A percentile compares a stretch with the other conserved stretches of the same genome.
Evolutionary conservation across 2,888 invertebrate species (phyloP).

Genomic region (Balanococcus diminutus): DNA sequence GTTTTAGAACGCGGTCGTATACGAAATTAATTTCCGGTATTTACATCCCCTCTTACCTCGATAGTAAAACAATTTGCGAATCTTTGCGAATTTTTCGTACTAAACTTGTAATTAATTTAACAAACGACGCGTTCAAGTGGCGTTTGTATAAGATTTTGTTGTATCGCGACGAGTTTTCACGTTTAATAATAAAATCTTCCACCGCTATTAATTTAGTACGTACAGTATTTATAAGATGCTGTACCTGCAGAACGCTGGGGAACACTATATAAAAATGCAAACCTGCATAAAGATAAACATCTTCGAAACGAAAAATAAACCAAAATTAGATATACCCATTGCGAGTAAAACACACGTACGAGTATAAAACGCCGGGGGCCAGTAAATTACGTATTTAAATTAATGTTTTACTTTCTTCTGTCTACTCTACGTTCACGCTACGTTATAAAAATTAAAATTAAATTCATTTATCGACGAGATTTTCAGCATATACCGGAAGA

Average conservation of each 20-base stretch:
- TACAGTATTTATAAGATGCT: not conserved
- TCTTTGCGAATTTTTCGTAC: not conserved
- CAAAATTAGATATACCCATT: not conserved
- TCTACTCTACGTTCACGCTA: not conserved
- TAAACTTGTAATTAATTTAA: not conserved
- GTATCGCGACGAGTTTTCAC: not conserved
- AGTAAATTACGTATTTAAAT: not conserved
- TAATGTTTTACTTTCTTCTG: not conserved
- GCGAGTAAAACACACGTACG: not conserved
- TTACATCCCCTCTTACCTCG: not conserved
- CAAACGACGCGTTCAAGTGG: not conserved
- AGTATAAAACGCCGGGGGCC: not conserved
- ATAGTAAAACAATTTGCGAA: not conserved
- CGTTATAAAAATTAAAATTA: not conserved
- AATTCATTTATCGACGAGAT: not conserved
- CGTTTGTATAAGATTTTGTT: not conserved
- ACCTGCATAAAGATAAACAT: not conserved
- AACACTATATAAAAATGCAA: slow-evolving; percentile 18
- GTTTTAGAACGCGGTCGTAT: not conserved
- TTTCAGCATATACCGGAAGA: not conserved
- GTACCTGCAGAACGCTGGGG: not conserved
- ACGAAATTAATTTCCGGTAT: not conserved
- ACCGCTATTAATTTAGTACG: too few species aligned
- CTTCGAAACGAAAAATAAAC: not conserved
- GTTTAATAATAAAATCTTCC: not conserved